These are phyloP conservation scores for Pangasius mekongensis DNA, from an alignment of 2,797 vertebrate genomes.

Conservation along the genomic window DNA sequence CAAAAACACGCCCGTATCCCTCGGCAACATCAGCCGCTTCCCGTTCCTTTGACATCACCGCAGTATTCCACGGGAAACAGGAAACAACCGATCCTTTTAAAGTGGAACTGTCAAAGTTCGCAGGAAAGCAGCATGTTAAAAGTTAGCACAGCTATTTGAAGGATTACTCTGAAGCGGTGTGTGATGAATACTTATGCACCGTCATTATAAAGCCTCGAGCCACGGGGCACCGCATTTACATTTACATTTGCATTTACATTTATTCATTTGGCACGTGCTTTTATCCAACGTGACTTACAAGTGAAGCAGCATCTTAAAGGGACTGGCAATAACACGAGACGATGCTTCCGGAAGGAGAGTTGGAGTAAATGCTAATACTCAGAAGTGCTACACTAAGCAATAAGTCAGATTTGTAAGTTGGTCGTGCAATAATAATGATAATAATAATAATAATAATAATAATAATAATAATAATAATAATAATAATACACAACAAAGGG, in stretches of 20 bases:
- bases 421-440: neutral
- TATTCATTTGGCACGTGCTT: neutral
- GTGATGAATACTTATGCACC: slow-evolving; percentile 2
- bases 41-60: neutral
- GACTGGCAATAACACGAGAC: neutral
- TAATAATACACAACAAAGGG: neutral
- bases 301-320: neutral
- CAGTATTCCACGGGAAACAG: neutral
- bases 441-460: neutral
- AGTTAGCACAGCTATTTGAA: neutral
- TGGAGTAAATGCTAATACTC: neutral
- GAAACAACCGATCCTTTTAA: neutral
- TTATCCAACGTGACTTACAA: slow-evolving; percentile 2
- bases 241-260: slow-evolving; percentile 16
- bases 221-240: neutral
- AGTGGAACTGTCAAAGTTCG: neutral
- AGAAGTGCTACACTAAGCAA: neutral
- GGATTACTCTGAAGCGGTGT: neutral
- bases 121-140: neutral
- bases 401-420: neutral
- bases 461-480: neutral
- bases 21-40: neutral
- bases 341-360: neutral
- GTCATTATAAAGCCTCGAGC: slow-evolving; percentile 3
- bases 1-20: neutral